Evolutionary conservation across 2,113 vertebrate species (phyloP), one percentile per base, ranked within the genome.

Genomic region (Rhipidura dahli): DNA sequence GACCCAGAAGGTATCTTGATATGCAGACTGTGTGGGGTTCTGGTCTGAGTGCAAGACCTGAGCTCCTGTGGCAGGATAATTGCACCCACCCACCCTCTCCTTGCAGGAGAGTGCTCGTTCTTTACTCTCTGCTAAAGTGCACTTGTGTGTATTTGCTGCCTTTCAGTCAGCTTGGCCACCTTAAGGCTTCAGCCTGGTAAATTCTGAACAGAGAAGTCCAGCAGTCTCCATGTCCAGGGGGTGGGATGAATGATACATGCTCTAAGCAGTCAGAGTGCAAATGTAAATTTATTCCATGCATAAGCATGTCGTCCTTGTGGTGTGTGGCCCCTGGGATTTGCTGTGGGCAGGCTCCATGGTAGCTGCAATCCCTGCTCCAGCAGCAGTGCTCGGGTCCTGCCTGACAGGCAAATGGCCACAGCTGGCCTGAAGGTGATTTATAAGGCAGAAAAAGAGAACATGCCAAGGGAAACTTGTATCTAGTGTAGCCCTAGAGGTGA

Each of bases 51-150:
- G 20, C 87, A 57, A 77, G 26, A 3, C 13, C 26, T 57, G 53
- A 85, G 61, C 30, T 57, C 53, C 42, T 37, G 13, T 27, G n/a
- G 17, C 31, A 76, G 37, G 39, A 76, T 15, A 53, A 83, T 30
- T 20, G 15, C 22, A 60, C 15, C 9, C 28, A 39, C 13, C 15
- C 37, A 35, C 15, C 2, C 6, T 54, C 10, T 57, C 21, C 20
- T 81, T 64, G 56, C 24, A 60, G 16, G 10, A 47, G 3, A 49
- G 4, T 2, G 33, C 12, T 65, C 0, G 0, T 19, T 61, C 49
- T 64, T 82, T 26, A 15, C 49, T 70, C 44, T 28, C 44, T 65
- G 11, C 12, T 56, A 27, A 22, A 0, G 0, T 15, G 5, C 13
- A 24, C 44, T 16, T 40, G 3, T 31, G 4, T 39, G 6, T 26